Base-by-base conservation (phyloP, 2,113 vertebrate genomes). In the Zonotrichia leucophrys region DNA sequence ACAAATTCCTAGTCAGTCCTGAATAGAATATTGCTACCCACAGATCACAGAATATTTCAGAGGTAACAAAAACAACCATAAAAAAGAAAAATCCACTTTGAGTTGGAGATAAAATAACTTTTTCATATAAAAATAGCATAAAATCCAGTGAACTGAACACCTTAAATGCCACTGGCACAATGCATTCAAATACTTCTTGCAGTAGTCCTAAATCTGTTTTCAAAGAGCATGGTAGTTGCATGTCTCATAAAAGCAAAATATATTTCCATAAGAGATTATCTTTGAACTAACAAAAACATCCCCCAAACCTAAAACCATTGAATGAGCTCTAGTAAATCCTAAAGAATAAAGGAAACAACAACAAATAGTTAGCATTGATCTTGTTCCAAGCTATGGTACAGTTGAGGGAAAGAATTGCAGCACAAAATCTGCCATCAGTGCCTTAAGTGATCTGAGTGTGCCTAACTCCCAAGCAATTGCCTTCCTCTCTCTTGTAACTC, bases 61-160 rank as follows among this genome's bases (percentile, higher is more conserved):
- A 89, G 12, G 31, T 6, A 62, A 85, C 24, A 90, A 64, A 95
- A 90, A 77, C 30, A 89, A 82, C 35, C 27, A 42, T 49, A 62
- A 78, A 79, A 79, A 90, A 70, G 37, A 83, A 67, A 95, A 96
- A 87, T 41, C 6, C 37, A 81, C 21, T 88, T 83, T 80, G 44
- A 75, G 19, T 12, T 63, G 10, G 24, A 95, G 47, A 82, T 69
- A 77, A 93, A 89, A 58, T 22, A 73, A 42, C 28, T 60, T 89
- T 79, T 80, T 75, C 15, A 13, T 44, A 67, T 56, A 28, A 50
- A 76, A 52, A 78, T 21, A 58, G 1, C 12, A 83, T 78, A 92
- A 91, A 93, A 91, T 81, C 9, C n/a, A 87, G 46, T 73, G 58
- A 96, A 72, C n/a, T 47, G 67, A 92, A 76, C 49, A 83, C 46